A percentile compares a stretch with the other conserved stretches of the same genome.
Conservation (phyloP, 2,888 invertebrate genomes). For the Sepioteuthis lessoniana region DNA sequence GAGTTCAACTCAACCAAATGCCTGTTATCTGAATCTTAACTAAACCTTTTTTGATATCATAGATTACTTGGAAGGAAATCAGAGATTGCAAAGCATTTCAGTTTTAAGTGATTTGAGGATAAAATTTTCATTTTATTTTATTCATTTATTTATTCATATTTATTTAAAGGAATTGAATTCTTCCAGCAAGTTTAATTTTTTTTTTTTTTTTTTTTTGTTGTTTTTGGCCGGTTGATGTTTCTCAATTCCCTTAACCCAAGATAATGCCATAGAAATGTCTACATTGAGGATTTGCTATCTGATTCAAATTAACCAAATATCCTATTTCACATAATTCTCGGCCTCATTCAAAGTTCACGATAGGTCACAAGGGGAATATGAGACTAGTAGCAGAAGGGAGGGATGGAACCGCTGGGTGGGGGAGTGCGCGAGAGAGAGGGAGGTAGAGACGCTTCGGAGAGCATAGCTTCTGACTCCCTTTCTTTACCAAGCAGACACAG, state of each 20-base stretch:
- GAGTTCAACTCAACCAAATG: too few species aligned
- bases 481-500: not conserved
- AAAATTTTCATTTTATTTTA: too few species aligned
- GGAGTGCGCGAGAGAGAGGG: not conserved
- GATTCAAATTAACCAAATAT: not conserved
- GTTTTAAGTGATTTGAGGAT: too few species aligned
- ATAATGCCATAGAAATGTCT: constrained; percentile 21
- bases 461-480: not conserved
- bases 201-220: too few species aligned
- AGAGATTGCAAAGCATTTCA: too few species aligned
- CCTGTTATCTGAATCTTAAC: too few species aligned
- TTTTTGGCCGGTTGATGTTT: not conserved
- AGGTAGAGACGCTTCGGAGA: not conserved
- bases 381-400: not conserved
- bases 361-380: not conserved
- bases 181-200: too few species aligned
- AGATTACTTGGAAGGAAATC: too few species aligned
- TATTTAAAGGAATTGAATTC: too few species aligned
- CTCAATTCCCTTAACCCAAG: not conserved
- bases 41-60: too few species aligned
- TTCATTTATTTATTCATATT: too few species aligned
- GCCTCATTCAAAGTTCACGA: not conserved
- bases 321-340: not conserved
- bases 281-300: constrained; percentile 13
- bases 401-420: not conserved